Percentiles rank a stretch among this genome's conserved stretches.
phyloP scores from a whole-genome alignment of 64 coral and sea anemone species.

The Porites lutea region DNA sequence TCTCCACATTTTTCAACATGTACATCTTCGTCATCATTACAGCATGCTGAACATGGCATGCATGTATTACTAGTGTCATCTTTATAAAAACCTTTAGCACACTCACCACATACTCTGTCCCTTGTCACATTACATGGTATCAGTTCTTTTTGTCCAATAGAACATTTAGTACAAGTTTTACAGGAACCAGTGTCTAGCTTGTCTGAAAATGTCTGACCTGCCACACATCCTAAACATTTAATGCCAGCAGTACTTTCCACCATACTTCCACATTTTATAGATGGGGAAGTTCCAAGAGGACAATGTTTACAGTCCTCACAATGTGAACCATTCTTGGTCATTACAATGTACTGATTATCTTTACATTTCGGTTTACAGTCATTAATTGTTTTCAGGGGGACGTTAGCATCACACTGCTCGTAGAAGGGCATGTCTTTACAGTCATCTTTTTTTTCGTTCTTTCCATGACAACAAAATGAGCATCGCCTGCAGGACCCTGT shows the following conservation, averaged over 20 bases:
- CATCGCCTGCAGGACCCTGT: conserved; percentile 43
- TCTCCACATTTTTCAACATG: conserved; percentile 28
- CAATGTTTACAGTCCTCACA: conserved; percentile 13
- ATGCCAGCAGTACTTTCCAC: background rate
- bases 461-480: conserved; percentile 49
- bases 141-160: conserved; percentile 40
- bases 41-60: conserved; percentile 58
- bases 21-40: conserved; percentile 50
- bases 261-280: conserved; percentile 40
- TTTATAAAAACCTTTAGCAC: conserved; percentile 52
- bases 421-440: conserved; percentile 56
- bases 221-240: conserved; percentile 25
- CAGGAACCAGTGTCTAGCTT: background rate
- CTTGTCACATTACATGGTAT: conserved; percentile 48
- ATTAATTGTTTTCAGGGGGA: background rate
- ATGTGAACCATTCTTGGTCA: background rate
- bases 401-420: conserved; percentile 34
- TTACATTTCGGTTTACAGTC: conserved; percentile 46
- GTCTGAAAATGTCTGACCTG: conserved; percentile 47
- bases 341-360: conserved; percentile 52
- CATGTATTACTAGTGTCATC: background rate
- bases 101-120: conserved; percentile 63
- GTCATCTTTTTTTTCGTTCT: background rate
- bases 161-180: conserved; percentile 41
- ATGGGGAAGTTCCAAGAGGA: conserved; percentile 20